A percentile compares a stretch with the other conserved stretches of the same genome.
These are phyloP conservation scores for Latrodectus geometricus DNA, from an alignment of 1,140 invertebrate genomes.

Conservation along the genomic window DNA sequence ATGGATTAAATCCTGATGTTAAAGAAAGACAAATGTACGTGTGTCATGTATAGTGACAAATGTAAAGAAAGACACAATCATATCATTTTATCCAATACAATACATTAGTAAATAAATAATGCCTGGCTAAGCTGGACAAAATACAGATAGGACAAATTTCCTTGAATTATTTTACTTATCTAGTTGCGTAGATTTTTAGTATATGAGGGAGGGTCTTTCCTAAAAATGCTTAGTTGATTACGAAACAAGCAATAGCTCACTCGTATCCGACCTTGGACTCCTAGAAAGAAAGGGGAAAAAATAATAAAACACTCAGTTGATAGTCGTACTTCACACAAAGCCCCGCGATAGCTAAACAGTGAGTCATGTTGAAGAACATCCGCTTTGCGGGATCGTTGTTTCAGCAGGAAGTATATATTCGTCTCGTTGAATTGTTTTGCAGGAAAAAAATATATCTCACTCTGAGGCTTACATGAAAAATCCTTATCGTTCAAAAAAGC, in stretches of 20 bases:
- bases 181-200: background rate
- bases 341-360: slow-evolving; percentile 4
- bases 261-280: slow-evolving; percentile 36
- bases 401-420: slow-evolving; percentile 22
- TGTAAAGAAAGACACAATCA: too few relatives aligned
- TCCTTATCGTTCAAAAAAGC: too few relatives aligned
- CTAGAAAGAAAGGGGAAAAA: slow-evolving; percentile 6
- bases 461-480: too few relatives aligned
- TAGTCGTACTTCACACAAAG: slow-evolving; percentile 27
- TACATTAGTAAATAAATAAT: too few relatives aligned
- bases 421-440: background rate
- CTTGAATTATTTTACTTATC: background rate
- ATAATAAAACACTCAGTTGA: slow-evolving; percentile 3
- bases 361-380: slow-evolving; percentile 13
- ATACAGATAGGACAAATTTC: too few relatives aligned
- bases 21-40: too few relatives aligned
- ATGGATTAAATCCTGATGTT: too few relatives aligned
- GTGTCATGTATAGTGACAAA: too few relatives aligned
- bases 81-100: too few relatives aligned
- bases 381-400: slow-evolving; percentile 14
- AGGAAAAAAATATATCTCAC: too few relatives aligned
- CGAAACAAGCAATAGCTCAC: slow-evolving; percentile 17
- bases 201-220: background rate
- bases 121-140: too few relatives aligned
- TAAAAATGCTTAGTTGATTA: slow-evolving; percentile 24